Evolutionary conservation across 2,797 vertebrate species (phyloP).

Genomic region (Helicolenus hilgendorfi): DNA sequence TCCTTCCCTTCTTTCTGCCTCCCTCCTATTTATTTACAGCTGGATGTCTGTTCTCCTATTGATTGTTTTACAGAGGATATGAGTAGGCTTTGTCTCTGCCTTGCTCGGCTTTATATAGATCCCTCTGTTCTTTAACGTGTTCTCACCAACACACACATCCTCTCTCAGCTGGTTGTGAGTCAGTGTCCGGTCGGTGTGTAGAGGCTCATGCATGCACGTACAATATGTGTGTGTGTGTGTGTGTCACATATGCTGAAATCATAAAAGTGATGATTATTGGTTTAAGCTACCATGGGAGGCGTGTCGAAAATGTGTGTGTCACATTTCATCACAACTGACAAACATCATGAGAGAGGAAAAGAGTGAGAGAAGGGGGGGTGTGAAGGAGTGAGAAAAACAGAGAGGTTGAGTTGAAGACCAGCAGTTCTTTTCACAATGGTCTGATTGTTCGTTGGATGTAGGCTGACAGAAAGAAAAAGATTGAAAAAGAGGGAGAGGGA

Average conservation of each 20-base stretch:
- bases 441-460: constrained; percentile 75
- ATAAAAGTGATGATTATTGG: constrained; percentile 76
- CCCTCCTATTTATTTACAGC: constrained; percentile 82
- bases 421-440: constrained; percentile 73
- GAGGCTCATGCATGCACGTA: constrained; percentile 15
- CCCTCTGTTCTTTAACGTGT: constrained; percentile 54
- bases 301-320: constrained; percentile 59
- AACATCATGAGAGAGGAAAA: constrained; percentile 47
- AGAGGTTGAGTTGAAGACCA: constrained; percentile 65
- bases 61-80: constrained; percentile 85
- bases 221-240: constrained; percentile 39
- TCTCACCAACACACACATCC: constrained; percentile 38
- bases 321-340: constrained; percentile 74
- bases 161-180: constrained; percentile 53
- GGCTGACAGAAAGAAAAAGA: constrained; percentile 68
- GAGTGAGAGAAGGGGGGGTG: constrained; percentile 16
- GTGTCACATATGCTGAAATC: constrained; percentile 66
- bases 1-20: constrained; percentile 46
- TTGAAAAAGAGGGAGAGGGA: constrained; percentile 48
- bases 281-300: constrained; percentile 45
- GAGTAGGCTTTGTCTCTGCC: constrained; percentile 71
- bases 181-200: constrained; percentile 40
- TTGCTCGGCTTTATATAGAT: constrained; percentile 73
- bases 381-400: constrained; percentile 20
- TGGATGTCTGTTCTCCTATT: constrained; percentile 60